Conservation (phyloP, 2,888 invertebrate genomes). For the Coelopa pilipes region DNA sequence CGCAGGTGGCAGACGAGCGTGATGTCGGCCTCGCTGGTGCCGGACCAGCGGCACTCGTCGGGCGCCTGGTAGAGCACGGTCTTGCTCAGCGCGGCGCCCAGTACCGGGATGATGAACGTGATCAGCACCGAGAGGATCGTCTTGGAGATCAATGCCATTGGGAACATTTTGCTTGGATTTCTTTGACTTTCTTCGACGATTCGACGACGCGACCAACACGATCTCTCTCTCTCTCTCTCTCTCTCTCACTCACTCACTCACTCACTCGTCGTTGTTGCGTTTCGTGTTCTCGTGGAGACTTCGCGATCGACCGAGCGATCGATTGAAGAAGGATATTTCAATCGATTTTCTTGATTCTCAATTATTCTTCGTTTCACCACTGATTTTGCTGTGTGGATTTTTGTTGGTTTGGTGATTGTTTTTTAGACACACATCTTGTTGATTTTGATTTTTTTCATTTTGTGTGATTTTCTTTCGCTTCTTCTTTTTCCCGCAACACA, state of each 20-base stretch:
- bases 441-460: slow-evolving; percentile 24
- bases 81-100: slow-evolving; percentile 65
- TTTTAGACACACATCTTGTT: slow-evolving; percentile 10
- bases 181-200: slow-evolving; percentile 22
- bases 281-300: not conserved
- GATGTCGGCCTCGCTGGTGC: slow-evolving; percentile 70
- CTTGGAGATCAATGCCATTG: slow-evolving; percentile 54
- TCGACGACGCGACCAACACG: too few species aligned
- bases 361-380: not conserved
- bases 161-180: slow-evolving; percentile 43
- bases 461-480: slow-evolving; percentile 21
- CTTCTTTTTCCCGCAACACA: too few species aligned
- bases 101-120: slow-evolving; percentile 62
- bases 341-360: too few species aligned
- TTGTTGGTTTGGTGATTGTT: too few species aligned
- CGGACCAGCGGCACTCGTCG: slow-evolving; percentile 76
- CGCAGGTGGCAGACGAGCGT: slow-evolving; percentile 82
- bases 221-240: too few species aligned
- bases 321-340: not conserved
- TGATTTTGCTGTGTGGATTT: slow-evolving; percentile 1
- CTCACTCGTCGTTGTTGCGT: slow-evolving; percentile 14
- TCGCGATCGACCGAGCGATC: not conserved
- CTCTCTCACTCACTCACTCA: too few species aligned
- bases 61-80: slow-evolving; percentile 79
- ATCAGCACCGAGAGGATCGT: slow-evolving; percentile 62